Evolutionary conservation across 2,113 vertebrate genomes (phyloP).

Genomic region (Herpetotheres cachinnans): DNA sequence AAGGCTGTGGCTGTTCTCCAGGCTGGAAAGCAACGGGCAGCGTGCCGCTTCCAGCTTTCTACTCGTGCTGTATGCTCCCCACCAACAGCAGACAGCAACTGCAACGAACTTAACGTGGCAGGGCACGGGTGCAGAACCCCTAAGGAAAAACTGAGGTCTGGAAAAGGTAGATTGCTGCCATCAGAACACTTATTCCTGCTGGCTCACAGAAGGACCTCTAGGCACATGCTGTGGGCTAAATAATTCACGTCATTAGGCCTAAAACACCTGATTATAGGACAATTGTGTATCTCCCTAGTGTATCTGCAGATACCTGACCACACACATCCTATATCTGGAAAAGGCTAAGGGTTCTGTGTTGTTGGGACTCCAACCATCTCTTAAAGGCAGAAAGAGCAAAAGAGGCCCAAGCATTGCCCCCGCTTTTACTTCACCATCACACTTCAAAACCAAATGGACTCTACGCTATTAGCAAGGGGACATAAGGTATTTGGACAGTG

Average conservation of each 20-base stretch:
- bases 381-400: neutral
- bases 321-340: neutral
- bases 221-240: neutral
- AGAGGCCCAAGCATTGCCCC: neutral
- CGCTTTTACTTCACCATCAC: neutral
- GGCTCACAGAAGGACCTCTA: neutral
- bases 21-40: neutral
- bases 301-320: neutral
- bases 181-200: neutral
- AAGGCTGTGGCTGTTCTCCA: neutral
- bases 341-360: neutral
- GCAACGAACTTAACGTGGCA: neutral
- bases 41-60: neutral
- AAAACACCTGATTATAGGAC: neutral
- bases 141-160: neutral
- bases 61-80: neutral
- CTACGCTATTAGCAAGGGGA: neutral
- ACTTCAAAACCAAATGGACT: neutral
- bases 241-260: neutral
- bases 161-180: neutral
- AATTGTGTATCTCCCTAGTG: neutral
- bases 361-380: neutral
- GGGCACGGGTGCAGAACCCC: accelerated
- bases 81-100: neutral
- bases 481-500: neutral